Evolutionary conservation across 1,140 invertebrate genomes (phyloP), one percentile per base, ranked within the genome.

Genomic region (Drosophila rhopaloa): DNA sequence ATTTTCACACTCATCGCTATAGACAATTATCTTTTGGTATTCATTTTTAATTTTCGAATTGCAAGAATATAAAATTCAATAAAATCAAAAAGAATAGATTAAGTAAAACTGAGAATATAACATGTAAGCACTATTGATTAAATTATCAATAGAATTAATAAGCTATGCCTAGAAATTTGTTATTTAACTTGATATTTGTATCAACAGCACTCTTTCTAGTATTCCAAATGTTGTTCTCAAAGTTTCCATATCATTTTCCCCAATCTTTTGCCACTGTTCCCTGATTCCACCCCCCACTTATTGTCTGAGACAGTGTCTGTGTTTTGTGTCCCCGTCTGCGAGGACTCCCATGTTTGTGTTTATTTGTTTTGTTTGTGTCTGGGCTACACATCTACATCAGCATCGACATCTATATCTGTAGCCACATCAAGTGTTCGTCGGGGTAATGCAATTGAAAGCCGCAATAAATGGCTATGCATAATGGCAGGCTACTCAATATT

Each of bases 401-500:
- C 66, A 50, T 48, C 46, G 10, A 65, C 46, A 63, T 67, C 63
- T 65, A 56, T 66, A 68, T 67, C 43, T 51, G 58, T 63, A 47
- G 40, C 58, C 38, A 44, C 70, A 62, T 38, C 72, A 63, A 74
- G 67, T n/a, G 47, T 13, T 19, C 16, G n/a, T 8, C 9, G 41
- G 54, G 67, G 60, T 80, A 81, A 76, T 80, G 79, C 79, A 67
- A 72, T 72, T 63, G 79, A 73, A 82, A 75, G 75, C 65, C 80
- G 68, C 80, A 83, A 76, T 71, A 83, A 84, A 81, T 81, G 82
- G 77, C 61, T 61, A 56, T 79, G 81, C 72, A 84, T 84, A 84
- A 84, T 84, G 81, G 76, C 76, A 54, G 70, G 71, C 32, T 76
- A 76, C 76, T 78, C 68, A 77, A 74, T 77, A 76, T 53, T 65